Evolutionary conservation across 2,888 invertebrate species (phyloP).

Genomic region (Leptopilina syphax): DNA sequence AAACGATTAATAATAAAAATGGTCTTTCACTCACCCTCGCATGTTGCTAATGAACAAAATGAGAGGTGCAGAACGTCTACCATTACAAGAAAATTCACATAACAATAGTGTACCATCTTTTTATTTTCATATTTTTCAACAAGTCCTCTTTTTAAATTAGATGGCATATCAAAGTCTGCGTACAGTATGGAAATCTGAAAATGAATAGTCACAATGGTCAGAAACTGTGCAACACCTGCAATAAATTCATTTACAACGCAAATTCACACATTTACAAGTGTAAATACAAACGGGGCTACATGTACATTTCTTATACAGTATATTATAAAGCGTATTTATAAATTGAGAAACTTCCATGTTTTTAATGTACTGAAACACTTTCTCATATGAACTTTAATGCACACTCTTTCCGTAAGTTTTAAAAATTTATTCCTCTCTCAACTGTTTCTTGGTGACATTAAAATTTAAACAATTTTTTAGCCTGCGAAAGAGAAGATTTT

Average conservation of each 20-base stretch:
- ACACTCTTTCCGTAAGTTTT: not conserved
- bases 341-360: not conserved
- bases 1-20: slow-evolving; percentile 42
- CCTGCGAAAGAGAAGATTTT: not conserved
- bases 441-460: not conserved
- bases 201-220: slow-evolving; percentile 35
- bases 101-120: slow-evolving; percentile 16
- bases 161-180: not conserved
- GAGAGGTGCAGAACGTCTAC: slow-evolving; percentile 35
- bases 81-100: slow-evolving; percentile 27
- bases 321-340: too few relatives aligned
- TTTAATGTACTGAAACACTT: not conserved
- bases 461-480: not conserved
- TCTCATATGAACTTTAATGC: not conserved
- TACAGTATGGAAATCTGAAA: slow-evolving; percentile 42
- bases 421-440: slow-evolving; percentile 6
- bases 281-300: slow-evolving; percentile 42
- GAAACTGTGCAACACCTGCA: slow-evolving; percentile 37
- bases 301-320: not conserved
- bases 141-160: not conserved
- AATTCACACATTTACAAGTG: slow-evolving; percentile 62
- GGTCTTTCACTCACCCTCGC: slow-evolving; percentile 37
- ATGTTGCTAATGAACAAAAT: slow-evolving; percentile 34
- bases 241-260: slow-evolving; percentile 67
- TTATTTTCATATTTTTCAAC: not conserved